These are phyloP conservation scores for Escarpia spicata DNA, from an alignment of 2,888 invertebrate species.

Conservation along the genomic window DNA sequence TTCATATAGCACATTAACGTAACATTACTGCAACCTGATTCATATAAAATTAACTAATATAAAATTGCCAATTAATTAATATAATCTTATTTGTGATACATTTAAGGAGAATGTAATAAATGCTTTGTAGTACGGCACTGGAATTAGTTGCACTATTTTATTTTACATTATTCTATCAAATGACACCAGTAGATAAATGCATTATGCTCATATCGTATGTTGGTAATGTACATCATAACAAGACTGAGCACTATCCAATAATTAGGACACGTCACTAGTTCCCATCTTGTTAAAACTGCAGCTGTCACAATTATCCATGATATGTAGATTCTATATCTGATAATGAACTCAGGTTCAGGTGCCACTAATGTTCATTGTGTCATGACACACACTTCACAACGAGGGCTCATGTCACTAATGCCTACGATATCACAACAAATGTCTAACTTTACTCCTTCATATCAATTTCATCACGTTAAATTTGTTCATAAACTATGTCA, in stretches of 20 bases:
- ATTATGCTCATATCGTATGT: background rate
- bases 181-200: background rate
- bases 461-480: background rate
- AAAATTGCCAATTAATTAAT: too few species aligned
- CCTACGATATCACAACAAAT: background rate
- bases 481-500: background rate
- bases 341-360: background rate
- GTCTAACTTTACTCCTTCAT: background rate
- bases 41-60: too few species aligned
- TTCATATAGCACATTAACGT: too few species aligned
- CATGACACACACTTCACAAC: background rate
- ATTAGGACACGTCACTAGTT: background rate
- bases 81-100: too few species aligned
- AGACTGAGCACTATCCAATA: background rate
- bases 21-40: too few species aligned
- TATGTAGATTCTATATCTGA: background rate
- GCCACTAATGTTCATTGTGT: background rate
- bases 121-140: too few species aligned
- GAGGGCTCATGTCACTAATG: background rate
- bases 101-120: too few species aligned
- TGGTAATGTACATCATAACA: background rate
- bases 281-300: background rate
- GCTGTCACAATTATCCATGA: background rate
- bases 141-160: background rate
- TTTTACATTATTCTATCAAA: background rate